Evolutionary conservation across 2,113 vertebrate genomes (phyloP), one percentile per base, ranked within the genome.

Genomic region (Amblyopsis rosae): DNA sequence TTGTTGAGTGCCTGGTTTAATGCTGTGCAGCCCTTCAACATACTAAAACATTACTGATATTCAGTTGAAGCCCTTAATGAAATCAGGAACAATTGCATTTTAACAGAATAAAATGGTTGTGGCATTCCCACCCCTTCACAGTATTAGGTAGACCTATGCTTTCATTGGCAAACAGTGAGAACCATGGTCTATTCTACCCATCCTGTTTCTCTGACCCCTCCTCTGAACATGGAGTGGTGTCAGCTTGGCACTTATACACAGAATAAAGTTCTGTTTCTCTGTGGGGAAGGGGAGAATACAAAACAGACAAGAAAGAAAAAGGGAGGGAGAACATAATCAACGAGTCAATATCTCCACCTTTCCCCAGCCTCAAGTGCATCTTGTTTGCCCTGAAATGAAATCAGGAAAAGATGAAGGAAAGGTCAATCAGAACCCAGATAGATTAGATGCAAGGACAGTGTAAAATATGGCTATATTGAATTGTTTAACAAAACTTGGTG

Each of bases 361-460:
- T 81, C 79, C 73, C 83, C 77, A 75, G 68, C 86, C 78, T 90
- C 85, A 88, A 89, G 83, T 87, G 84, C 86, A 87, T 89, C 86
- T 81, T 50, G 77, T 76, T 79, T 89, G 69, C 69, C 81, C 91
- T 93, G 88, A 87, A 91, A 90, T 73, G 87, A 50, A 88, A 66
- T 69, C 68, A 19, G 35, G 64, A 50, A 63, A 16, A 59, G 12
- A 72, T 66, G 12, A 54, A 62, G 35, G 73, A 58, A 61, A 19
- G 32, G 45, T 51, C 55, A 48, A 54, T 70, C 35, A 75, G 65
- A 69, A 49, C 16, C 1, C 3, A 13, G 15, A 76, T 4, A n/a
- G 10, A 76, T 61, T 68, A 12, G 32, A 66, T 26, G 41, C 59
- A 17, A 46, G 61, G 12, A 59, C 57, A 62, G 51, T 19, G 66